These are phyloP conservation scores for Xestia xanthographa DNA, from an alignment of 2,888 invertebrate species.

Conservation along the genomic window DNA sequence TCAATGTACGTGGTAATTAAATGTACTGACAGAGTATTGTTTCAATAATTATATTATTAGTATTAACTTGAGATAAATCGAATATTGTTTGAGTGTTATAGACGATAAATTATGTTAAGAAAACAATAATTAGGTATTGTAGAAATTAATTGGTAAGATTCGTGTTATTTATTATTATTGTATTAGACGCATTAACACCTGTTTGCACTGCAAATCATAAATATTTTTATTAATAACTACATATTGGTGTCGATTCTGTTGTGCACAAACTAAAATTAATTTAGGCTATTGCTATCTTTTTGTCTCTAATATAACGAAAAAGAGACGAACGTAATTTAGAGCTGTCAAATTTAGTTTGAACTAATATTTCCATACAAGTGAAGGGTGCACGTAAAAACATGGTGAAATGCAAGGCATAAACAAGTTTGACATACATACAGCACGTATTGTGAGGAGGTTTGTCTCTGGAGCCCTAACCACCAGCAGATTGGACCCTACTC, in stretches of 20 bases:
- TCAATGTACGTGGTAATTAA: conserved; percentile 37
- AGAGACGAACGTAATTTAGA: too few species aligned
- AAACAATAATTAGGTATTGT: background rate
- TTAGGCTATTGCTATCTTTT: too few species aligned
- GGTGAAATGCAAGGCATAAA: too few species aligned
- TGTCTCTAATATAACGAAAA: too few species aligned
- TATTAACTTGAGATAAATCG: conserved; percentile 11
- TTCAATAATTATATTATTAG: conserved; percentile 6
- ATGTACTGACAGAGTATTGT: conserved; percentile 28
- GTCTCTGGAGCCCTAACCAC: background rate
- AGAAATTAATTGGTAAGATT: background rate
- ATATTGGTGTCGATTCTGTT: too few species aligned
- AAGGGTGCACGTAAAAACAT: too few species aligned
- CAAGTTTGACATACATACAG: too few species aligned
- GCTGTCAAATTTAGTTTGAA: too few species aligned
- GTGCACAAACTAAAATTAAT: too few species aligned
- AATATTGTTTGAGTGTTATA: conserved; percentile 8
- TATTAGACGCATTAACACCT: background rate
- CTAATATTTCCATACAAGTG: too few species aligned
- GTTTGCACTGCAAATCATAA: background rate
- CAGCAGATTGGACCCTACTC: background rate
- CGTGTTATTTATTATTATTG: background rate
- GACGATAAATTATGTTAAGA: background rate
- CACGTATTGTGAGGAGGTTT: too few species aligned
- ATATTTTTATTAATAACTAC: too few species aligned